These are phyloP conservation scores for Phaethon lepturus DNA, from an alignment of 2,113 vertebrate genomes.

Conservation along the genomic window DNA sequence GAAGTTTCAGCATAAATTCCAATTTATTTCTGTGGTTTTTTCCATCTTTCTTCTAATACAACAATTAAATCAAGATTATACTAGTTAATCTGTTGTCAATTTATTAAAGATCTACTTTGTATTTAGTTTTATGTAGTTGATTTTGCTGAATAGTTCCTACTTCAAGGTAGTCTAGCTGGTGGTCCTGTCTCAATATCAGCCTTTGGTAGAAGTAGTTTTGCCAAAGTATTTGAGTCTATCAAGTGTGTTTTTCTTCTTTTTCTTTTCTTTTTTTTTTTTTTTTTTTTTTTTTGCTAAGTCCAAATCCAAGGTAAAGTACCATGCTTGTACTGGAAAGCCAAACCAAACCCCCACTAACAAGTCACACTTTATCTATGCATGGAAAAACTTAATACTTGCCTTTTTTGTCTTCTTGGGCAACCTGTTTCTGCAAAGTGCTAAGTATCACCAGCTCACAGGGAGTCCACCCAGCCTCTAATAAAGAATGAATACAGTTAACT, in stretches of 20 bases:
- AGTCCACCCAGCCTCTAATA: background rate
- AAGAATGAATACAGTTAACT: background rate
- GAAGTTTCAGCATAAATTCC: background rate
- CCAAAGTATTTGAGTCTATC: background rate
- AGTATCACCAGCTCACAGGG: background rate
- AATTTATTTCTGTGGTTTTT: background rate
- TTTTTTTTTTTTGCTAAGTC: rapidly evolving
- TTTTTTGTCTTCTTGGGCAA: background rate
- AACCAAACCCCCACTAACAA: background rate
- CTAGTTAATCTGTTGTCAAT: background rate
- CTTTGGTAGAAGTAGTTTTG: background rate
- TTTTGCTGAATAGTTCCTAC: background rate
- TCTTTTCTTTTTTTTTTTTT: too few species aligned
- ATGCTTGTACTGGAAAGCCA: background rate
- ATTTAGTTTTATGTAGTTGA: background rate
- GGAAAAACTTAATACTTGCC: background rate
- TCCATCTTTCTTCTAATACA: background rate
- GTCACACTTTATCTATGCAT: background rate
- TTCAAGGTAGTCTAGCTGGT: background rate
- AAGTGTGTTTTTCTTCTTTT: background rate
- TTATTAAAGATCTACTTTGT: background rate
- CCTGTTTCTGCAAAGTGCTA: background rate
- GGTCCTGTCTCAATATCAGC: background rate
- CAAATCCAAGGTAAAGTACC: background rate
- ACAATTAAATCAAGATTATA: background rate